Evolutionary conservation across 2,113 vertebrate genomes (phyloP), one percentile per base, ranked within the genome.

Genomic region (Choloepus hoffmanni): DNA sequence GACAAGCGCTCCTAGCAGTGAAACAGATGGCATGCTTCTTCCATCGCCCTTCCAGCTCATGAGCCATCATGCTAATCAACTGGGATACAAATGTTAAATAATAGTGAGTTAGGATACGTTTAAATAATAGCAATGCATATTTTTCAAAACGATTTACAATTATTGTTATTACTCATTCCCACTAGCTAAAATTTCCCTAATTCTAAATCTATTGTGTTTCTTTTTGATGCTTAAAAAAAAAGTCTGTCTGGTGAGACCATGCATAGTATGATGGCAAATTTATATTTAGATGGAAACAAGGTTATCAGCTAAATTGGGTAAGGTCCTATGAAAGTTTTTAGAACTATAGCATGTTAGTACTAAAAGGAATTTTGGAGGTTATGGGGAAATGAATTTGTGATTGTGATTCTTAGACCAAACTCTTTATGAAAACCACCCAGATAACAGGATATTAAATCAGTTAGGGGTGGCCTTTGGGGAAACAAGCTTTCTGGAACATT

Each of bases 11-110:
- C 58, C 68, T n/a, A 58, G 90, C 88, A 53, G 2, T 55, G 82
- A 60, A 96, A 82, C 95, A 96, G 96, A 97, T 95, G 96, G 96
- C 86, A 43, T 45, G 50, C 65, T 76, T 79, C 30, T 30, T 63
- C 78, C 3, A 10, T 91, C 70, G 50, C 86, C 91, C 78, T n/a
- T 74, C n/a, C 11, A 92, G 88, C 84, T 85, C 82, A n/a, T 40
- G 58, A 96, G 45, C 83, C 89, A 55, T 70, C 30, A 79, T 92
- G 90, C 94, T 60, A 48, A 36, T 78, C 89, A 93, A 85, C 76
- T 92, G 79, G 63, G 72, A 60, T 45, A 53, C 2, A 2, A 73
- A 74, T 60, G 85, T 77, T 95, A 94, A 94, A 65, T 90, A 95
- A 89, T 70, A 96, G 85, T 48, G 92, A 53, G 85, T 33, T 58